Percentiles rank a stretch among this genome's conserved stretches.
These are phyloP conservation scores for Babylonia areolata DNA, from an alignment of 1,140 invertebrate genomes.

Conservation along the genomic window DNA sequence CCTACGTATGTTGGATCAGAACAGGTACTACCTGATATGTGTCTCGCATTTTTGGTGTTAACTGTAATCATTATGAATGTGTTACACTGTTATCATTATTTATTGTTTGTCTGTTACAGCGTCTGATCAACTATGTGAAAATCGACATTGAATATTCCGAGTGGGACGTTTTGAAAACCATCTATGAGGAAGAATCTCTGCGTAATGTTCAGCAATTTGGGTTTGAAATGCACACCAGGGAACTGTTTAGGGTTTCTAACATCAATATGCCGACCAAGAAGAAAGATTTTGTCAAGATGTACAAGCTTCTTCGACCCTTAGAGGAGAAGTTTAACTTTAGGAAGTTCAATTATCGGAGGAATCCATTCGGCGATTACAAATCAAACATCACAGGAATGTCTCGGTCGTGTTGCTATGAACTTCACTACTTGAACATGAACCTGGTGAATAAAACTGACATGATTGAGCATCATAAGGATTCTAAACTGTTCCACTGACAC, in stretches of 20 bases:
- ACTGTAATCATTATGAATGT: not conserved
- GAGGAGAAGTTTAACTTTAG: conserved; percentile 54
- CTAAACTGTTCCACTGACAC: conserved; percentile 46
- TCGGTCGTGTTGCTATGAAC: conserved; percentile 59
- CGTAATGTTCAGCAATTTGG: conserved; percentile 61
- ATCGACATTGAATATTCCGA: conserved; percentile 63
- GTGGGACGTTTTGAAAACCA: conserved; percentile 54
- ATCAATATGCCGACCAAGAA: conserved; percentile 44
- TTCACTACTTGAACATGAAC: conserved; percentile 63
- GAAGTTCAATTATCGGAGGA: conserved; percentile 60
- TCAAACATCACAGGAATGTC: conserved; percentile 45
- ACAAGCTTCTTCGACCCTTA: conserved; percentile 42
- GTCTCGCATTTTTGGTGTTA: too few relatives aligned
- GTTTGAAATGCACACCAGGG: conserved; percentile 58
- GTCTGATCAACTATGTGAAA: conserved; percentile 59
- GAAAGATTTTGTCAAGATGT: conserved; percentile 57
- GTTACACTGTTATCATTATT: not conserved
- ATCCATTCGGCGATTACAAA: conserved; percentile 60
- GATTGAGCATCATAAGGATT: conserved; percentile 44
- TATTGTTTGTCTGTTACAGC: not conserved
- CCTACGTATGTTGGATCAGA: too few relatives aligned
- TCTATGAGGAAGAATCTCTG: conserved; percentile 50
- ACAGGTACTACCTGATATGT: not conserved
- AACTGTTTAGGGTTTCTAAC: conserved; percentile 46
- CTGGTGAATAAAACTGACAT: conserved; percentile 53